Evolutionary conservation across 2,888 invertebrate genomes (phyloP).

Genomic region (Drosophila barbarae): DNA sequence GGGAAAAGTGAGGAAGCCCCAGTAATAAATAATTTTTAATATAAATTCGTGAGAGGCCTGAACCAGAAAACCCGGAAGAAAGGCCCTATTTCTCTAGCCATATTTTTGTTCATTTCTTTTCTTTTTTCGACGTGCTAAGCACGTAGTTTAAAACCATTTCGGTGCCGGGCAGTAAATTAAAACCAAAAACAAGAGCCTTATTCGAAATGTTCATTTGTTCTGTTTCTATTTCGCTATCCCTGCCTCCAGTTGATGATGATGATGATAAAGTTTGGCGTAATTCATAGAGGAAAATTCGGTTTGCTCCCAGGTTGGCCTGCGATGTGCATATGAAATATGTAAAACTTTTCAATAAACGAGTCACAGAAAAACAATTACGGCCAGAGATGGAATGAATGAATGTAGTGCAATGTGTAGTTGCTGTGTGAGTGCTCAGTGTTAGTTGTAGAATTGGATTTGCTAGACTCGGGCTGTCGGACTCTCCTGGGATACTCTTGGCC

Average conservation of each 20-base stretch:
- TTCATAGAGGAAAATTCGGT: conserved; percentile 55
- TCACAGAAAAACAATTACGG: conserved; percentile 62
- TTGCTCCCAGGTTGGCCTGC: conserved; percentile 32
- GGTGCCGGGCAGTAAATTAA: conserved; percentile 65
- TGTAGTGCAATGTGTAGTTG: neutral
- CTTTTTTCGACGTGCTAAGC: conserved; percentile 23
- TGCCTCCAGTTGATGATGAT: conserved; percentile 22
- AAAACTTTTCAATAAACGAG: conserved; percentile 72
- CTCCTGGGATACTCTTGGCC: conserved; percentile 31
- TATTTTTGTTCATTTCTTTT: conserved; percentile 5
- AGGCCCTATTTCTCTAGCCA: conserved; percentile 6
- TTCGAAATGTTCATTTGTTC: conserved; percentile 62
- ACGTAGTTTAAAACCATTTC: conserved; percentile 42
- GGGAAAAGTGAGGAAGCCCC: conserved; percentile 22
- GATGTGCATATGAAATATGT: conserved; percentile 36
- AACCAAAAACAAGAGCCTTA: conserved; percentile 55
- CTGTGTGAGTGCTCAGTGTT: conserved; percentile 12
- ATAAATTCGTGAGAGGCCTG: conserved; percentile 71
- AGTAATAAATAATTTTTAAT: conserved; percentile 74
- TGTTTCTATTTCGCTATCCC: conserved; percentile 13
- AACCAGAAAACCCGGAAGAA: conserved; percentile 46
- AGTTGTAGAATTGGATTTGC: conserved; percentile 40
- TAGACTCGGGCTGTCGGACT: conserved; percentile 10
- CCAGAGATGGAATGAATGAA: conserved; percentile 20
- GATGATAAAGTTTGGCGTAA: conserved; percentile 51